Base-by-base conservation (phyloP, 35 echinoderm and acorn worm genomes). In the Ophiothrix spiculata region DNA sequence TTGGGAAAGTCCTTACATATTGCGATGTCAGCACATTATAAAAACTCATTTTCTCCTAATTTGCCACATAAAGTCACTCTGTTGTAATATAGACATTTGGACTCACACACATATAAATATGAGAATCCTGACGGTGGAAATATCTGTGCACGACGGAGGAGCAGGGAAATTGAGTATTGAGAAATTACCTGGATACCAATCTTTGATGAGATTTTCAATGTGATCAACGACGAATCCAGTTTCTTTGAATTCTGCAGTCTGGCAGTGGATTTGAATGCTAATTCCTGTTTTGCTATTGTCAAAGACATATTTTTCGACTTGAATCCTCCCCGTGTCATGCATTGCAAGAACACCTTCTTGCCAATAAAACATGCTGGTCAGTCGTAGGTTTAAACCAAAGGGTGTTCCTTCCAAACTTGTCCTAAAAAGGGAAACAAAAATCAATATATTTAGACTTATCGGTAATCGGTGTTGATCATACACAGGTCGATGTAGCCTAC, bases 181-280 rank as follows among this genome's bases (percentile, higher is more conserved):
- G 32, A 21, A 35, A 32, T 31, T 81, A 93, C 92, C 92, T 75
- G 92, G 92, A 39, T 89, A 93, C 92, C 92, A 93, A 15, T 93
- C 91, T 29, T 86, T 89, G 23, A 93, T 93, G 1, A 93, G 56
- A 23, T 56, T 78, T 35, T 93, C 92, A 1, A 93, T 86, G 8
- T 93, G 92, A 78, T 93, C 92, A 23, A 93, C 92, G 13, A 93
- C 46, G 64, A 88, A 90, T 31, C 92, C 92, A 81, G 86, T 86
- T 6, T 81, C 75, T 33, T 76, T 60, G 37, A 90, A 90, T 32
- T 81, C 37, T 25, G 76, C 92, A 0, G 56, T 36, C 35, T 84
- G 77, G 56, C 91, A 84, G 41, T 60, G 40, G 49, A 93, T 85
- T 39, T 32, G 36, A 28, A 93, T 89, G 40, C 77, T 84, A 35